These are phyloP conservation scores for Eudorcas thomsonii DNA, from an alignment of 2,113 vertebrate species.

Conservation along the genomic window DNA sequence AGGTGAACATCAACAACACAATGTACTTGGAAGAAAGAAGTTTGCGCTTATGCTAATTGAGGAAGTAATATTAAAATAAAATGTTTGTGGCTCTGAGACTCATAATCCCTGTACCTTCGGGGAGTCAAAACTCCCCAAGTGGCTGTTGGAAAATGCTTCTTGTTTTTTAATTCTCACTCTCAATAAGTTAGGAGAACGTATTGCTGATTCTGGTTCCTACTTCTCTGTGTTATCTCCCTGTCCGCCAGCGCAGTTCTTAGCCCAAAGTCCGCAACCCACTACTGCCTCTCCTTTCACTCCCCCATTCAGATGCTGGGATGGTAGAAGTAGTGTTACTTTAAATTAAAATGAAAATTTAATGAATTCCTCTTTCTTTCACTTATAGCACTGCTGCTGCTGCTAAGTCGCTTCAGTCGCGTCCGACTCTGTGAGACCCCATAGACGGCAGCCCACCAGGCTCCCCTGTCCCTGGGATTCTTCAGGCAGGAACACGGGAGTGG, in stretches of 20 bases:
- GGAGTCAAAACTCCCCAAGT: conserved; percentile 6
- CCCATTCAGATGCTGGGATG: neutral
- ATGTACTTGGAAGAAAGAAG: conserved; percentile 58
- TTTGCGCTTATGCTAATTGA: conserved; percentile 52
- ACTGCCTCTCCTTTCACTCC: neutral
- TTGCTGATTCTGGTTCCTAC: neutral
- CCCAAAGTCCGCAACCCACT: neutral
- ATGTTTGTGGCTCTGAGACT: neutral
- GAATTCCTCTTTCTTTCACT: neutral
- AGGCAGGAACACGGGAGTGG: too few species aligned
- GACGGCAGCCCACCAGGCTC: too few species aligned
- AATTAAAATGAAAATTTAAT: neutral
- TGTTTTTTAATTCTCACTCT: neutral
- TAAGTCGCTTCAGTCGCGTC: too few species aligned
- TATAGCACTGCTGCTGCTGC: neutral
- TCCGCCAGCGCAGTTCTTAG: neutral
- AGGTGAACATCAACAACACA: conserved; percentile 46
- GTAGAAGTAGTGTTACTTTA: neutral
- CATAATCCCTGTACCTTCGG: neutral
- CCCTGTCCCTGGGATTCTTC: too few species aligned
- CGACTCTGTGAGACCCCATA: too few species aligned
- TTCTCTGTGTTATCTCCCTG: neutral
- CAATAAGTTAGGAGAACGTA: neutral
- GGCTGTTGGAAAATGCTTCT: conserved; percentile 33
- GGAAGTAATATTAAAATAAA: conserved; percentile 50